These are phyloP conservation scores for Nemurella pictetii DNA, from an alignment of 2,888 invertebrate species.

Conservation along the genomic window DNA sequence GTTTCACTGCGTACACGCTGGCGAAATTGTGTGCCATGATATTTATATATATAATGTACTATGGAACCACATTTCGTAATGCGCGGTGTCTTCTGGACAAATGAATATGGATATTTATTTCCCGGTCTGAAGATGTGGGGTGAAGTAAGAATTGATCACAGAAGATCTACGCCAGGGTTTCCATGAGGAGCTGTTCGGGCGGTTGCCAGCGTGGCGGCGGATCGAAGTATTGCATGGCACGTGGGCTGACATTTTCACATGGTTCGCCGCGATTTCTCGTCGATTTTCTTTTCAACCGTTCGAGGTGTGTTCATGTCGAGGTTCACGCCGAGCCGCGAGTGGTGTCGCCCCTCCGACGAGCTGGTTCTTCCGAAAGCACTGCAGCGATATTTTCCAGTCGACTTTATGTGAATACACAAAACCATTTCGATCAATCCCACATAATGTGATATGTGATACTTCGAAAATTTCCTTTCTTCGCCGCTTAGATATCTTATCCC, in stretches of 20 bases:
- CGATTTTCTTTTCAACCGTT: not conserved
- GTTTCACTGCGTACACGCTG: not conserved
- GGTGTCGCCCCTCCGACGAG: not conserved
- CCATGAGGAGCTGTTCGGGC: too few relatives aligned
- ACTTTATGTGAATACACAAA: not conserved
- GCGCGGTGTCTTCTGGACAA: too few relatives aligned
- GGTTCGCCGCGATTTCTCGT: not conserved
- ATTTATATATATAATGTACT: too few relatives aligned
- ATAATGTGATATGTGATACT: not conserved
- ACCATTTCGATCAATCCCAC: not conserved
- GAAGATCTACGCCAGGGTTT: too few relatives aligned
- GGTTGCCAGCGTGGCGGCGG: too few relatives aligned
- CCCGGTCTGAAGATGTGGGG: too few relatives aligned
- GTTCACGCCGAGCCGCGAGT: not conserved
- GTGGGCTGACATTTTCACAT: not conserved
- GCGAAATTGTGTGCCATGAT: not conserved
- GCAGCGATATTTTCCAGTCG: not conserved
- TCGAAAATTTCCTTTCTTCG: conserved; percentile 3
- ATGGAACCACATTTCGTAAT: too few relatives aligned
- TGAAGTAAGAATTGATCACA: too few relatives aligned
- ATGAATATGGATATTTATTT: too few relatives aligned
- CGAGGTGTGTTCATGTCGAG: not conserved
- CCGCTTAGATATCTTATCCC: not conserved
- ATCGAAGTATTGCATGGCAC: not conserved
- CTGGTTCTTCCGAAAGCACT: not conserved